Evolutionary conservation across 2,113 vertebrate genomes (phyloP).

Genomic region (Cryptomyrus ogoouensis): DNA sequence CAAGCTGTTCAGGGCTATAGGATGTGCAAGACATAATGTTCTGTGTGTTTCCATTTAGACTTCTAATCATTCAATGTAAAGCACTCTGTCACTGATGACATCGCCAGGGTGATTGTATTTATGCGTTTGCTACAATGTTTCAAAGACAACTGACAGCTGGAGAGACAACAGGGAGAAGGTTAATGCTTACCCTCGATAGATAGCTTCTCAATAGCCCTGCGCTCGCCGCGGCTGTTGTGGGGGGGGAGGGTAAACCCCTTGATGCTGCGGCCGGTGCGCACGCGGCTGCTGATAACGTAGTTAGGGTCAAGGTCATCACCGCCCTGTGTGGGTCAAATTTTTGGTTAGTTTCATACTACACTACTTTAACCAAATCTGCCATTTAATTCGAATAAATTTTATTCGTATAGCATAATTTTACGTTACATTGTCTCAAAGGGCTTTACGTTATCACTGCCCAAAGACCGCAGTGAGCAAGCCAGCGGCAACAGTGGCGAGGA

Average conservation of each 20-base stretch:
- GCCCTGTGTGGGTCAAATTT: slow-evolving; percentile 54
- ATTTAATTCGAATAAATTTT: neutral
- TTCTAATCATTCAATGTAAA: neutral
- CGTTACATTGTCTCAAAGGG: neutral
- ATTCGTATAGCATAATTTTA: neutral
- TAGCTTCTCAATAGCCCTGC: slow-evolving; percentile 74
- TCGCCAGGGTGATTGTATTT: neutral
- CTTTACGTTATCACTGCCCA: no score
- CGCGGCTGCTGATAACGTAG: slow-evolving; percentile 84
- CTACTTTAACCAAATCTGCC: neutral
- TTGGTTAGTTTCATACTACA: neutral
- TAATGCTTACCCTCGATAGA: slow-evolving; percentile 69
- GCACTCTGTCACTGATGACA: neutral
- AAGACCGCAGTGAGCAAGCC: neutral
- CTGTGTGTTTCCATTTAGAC: neutral
- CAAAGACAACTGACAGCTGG: neutral
- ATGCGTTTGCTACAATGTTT: neutral
- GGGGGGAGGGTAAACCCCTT: slow-evolving; percentile 87
- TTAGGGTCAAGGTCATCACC: slow-evolving; percentile 85
- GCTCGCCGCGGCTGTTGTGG: slow-evolving; percentile 87
- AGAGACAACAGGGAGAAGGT: neutral
- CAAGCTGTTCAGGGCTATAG: slow-evolving; percentile 75
- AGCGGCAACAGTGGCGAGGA: neutral
- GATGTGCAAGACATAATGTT: neutral
- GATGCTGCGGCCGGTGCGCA: slow-evolving; percentile 86